Conservation (phyloP, 2,888 invertebrate species). For the Drosophila atripex region DNA sequence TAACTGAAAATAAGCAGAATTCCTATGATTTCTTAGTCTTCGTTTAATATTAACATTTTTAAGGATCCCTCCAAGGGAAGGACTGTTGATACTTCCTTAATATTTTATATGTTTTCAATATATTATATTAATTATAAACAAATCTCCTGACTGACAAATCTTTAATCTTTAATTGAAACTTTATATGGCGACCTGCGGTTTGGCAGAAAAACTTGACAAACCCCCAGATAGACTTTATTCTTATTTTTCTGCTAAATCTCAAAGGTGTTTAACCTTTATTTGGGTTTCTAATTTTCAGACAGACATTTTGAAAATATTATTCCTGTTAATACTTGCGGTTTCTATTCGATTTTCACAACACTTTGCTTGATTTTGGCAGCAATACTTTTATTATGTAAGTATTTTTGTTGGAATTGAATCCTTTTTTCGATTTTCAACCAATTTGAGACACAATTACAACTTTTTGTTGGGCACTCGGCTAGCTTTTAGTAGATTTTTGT, state of each 20-base stretch:
- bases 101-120: too few species aligned
- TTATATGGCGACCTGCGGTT: conserved; percentile 41
- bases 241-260: conserved; percentile 20
- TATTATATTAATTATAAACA: too few species aligned
- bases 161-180: conserved; percentile 38
- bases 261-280: conserved; percentile 69
- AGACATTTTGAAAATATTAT: conserved; percentile 51
- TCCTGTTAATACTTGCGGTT: conserved; percentile 59
- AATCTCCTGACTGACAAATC: conserved; percentile 9
- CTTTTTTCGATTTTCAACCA: conserved; percentile 9
- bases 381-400: conserved; percentile 54
- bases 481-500: conserved; percentile 17
- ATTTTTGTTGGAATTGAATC: conserved; percentile 21
- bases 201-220: conserved; percentile 62
- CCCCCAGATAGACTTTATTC: conserved; percentile 52
- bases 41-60: too few species aligned
- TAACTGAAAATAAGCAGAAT: too few species aligned
- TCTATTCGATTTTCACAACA: conserved; percentile 36
- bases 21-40: too few species aligned
- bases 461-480: conserved; percentile 8
- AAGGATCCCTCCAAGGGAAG: too few species aligned
- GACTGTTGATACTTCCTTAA: too few species aligned
- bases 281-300: conserved; percentile 36
- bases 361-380: conserved; percentile 32
- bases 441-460: not conserved